Evolutionary conservation across 2,888 invertebrate species (phyloP), one percentile per base, ranked within the genome.

Genomic region (Hedychridium roseum): DNA sequence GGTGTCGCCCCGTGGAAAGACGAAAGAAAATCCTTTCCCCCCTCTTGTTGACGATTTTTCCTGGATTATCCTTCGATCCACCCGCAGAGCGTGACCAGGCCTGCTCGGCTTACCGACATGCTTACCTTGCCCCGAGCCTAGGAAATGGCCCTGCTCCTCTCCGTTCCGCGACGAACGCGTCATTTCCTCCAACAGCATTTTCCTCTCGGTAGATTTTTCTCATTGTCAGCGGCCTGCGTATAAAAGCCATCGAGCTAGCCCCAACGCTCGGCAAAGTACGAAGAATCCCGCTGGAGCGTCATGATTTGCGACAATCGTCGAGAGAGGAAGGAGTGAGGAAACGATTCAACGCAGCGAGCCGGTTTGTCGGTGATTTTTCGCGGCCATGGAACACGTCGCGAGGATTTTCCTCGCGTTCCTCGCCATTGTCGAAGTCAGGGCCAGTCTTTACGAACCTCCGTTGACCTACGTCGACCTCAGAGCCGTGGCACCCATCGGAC

Each of bases 101-200:
- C 53, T 46, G 58, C 59, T 70, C 69, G 57, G 50, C 66, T 70
- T 66, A 70, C 69, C 63, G 21, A 62, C 65, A 61, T 34, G 70
- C 60, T 72, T 54, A 60, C 69, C 71, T 73, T 72, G 70, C 60
- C 56, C 46, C 5, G 45, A 52, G 54, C 34, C 51, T 38, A 39
- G 40, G 36, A 40, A 43, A 37, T 43, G 37, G 50, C 23, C 23
- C 23, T 6, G 9, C 23, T 9, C 5, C 5, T 23, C 23, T 6
- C 23, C 23, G 23, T 23, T 6, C 23, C 5, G 23, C 23, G 5
- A 5, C 9, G 23, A 23, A 9, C 5, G 23, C 9, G 9, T 23
- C 9, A 9, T 23, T 9, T 23, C 5, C 15, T 38, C 18, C 17
- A 39, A 39, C n/a, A n/a, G n/a, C n/a, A n/a, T n/a, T n/a, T n/a